Evolutionary conservation across 2,888 invertebrate genomes (phyloP), one percentile per base, ranked within the genome.

Genomic region (Auanema freiburgensis): DNA sequence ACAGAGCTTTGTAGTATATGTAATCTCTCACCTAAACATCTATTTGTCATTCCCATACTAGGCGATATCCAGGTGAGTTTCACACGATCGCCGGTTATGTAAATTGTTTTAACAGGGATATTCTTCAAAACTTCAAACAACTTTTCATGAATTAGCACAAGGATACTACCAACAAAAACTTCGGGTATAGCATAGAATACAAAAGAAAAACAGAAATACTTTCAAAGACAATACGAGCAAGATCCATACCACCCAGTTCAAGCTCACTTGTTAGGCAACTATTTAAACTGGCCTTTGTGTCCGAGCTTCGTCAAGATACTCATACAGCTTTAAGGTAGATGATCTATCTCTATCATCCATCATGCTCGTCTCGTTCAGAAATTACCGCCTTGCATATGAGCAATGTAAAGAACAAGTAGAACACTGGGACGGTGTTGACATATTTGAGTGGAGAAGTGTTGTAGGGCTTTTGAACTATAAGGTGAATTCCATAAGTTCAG

Each of bases 391-490:
- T 84, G 92, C 95, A 0, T 98, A 97, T 85, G 91, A 90, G 67
- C 91, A 92, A 85, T 87, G 96, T 68, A 87, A 92, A 69, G 96
- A 98, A 52, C 64, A 67, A 3, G 44, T 65, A 16, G 71, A 74
- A 14, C 63, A 65, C 3, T 74, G 74, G 74, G 73, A 91, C 2
- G 94, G 95, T 83, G 90, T 91, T 6, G 96, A 96, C 85, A 89
- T 92, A 55, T 88, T 84, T 84, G 97, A 99, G 87, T 90, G 96
- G 50, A 91, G 94, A 85, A 92, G 91, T 10, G 89, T 96, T n/a
- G 93, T 93, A 11, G 93, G 95, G 1, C 92, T 93, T 81, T 89
- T 97, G 41, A 96, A 92, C 84, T 97, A 94, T 84, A 97, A 98
- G 87, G 87, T 87, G 33, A 33, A 5, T 5, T 33, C 33, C 33